These are phyloP conservation scores for Lobophora halterata DNA, from an alignment of 2,888 invertebrate species.

Conservation along the genomic window DNA sequence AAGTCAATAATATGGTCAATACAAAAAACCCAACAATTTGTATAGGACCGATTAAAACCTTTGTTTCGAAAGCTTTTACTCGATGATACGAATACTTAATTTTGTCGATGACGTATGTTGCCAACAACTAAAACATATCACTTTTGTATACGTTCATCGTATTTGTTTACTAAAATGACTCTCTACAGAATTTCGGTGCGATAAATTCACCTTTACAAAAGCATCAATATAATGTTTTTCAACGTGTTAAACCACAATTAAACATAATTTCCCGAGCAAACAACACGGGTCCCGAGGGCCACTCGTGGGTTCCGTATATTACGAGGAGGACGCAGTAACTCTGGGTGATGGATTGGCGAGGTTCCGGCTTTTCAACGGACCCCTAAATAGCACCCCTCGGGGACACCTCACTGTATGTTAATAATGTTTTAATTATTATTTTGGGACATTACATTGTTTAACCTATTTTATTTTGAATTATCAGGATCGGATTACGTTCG, in stretches of 20 bases:
- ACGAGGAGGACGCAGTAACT: slow-evolving; percentile 54
- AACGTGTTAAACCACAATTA: slow-evolving; percentile 24
- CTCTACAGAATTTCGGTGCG: background rate
- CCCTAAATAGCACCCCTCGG: slow-evolving; percentile 50
- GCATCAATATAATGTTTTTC: slow-evolving; percentile 14
- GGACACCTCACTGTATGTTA: slow-evolving; percentile 24
- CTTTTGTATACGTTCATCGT: no score
- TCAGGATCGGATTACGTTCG: no score
- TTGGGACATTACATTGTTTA: no score
- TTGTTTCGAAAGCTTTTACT: no score
- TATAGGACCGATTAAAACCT: no score
- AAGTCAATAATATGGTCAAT: no score
- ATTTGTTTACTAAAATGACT: no score
- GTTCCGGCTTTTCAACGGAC: slow-evolving; percentile 70
- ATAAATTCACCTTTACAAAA: slow-evolving; percentile 18
- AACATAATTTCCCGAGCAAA: slow-evolving; percentile 25
- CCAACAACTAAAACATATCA: no score
- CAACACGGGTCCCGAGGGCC: slow-evolving; percentile 16
- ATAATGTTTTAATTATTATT: slow-evolving; percentile 14
- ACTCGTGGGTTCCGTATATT: slow-evolving; percentile 48
- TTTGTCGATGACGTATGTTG: no score
- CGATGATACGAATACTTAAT: no score
- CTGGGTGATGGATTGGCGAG: slow-evolving; percentile 67
- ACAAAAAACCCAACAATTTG: no score
- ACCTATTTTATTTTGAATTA: no score